Evolutionary conservation across 2,797 vertebrate species (phyloP), one percentile per base, ranked within the genome.

Genomic region (Hyperoplus lanceolatus): DNA sequence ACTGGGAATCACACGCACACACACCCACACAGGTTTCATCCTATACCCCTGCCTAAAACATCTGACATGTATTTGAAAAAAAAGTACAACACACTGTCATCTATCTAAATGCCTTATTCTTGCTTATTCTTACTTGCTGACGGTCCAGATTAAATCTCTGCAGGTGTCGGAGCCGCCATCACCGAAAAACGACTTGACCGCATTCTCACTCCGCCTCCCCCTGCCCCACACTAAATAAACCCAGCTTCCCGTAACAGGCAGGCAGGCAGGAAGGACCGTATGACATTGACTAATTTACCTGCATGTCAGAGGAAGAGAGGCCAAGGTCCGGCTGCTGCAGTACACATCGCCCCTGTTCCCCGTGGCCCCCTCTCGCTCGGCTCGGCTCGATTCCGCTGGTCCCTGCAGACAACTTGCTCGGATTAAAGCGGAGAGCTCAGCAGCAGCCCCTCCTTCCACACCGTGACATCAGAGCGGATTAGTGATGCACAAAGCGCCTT

Each of bases 381-480:
- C 75, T 84, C 79, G 49, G 64, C 61, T 85, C 9, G 80, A 75
- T 15, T 80, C 48, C 18, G 73, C 55, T 79, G 29, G 82, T 79
- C 75, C 74, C 78, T 89, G 77, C 86, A 73, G 79, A 89, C 90
- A 87, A 84, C 63, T 86, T 83, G 83, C 16, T 76, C 43, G 90
- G 93, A 95, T 94, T 93, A 93, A 71, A 66, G 74, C 87, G 73
- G 83, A 82, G 79, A 85, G 85, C 88, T 88, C 79, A 71, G 87
- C 79, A 71, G 87, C 79, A 71, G 87, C 88, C 86, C 92, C 93
- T 90, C 94, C 92, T 83, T 50, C 90, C 29, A 83, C 88, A 69
- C 70, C 82, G 92, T 95, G 95, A 95, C 95, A 92, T 94, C 93
- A 93, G 77, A 94, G 91, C 88, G 93, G 94, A 96, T 96, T 95